These are phyloP conservation scores for Alsophila aescularia DNA, from an alignment of 2,888 invertebrate species.

Conservation along the genomic window DNA sequence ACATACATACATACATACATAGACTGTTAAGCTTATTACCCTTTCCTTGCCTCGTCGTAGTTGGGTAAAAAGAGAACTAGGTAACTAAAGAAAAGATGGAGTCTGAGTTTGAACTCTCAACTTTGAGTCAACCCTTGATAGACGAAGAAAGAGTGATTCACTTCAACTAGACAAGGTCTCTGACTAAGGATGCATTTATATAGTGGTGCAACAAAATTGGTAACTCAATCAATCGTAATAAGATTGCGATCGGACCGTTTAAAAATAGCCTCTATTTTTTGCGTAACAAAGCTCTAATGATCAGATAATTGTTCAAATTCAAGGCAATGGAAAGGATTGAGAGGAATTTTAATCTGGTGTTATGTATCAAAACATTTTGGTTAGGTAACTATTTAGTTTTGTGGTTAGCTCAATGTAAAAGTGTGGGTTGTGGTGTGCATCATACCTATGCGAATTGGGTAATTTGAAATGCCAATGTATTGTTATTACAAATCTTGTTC, in stretches of 20 bases:
- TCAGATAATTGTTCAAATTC: conserved; percentile 22
- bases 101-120: too few species aligned
- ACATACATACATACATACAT: too few species aligned
- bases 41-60: too few species aligned
- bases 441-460: neutral
- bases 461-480: conserved; percentile 3
- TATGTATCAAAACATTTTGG: conserved; percentile 1
- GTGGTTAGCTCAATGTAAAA: conserved; percentile 3
- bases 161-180: neutral
- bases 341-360: conserved; percentile 14
- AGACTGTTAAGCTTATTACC: too few species aligned
- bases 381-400: conserved; percentile 12
- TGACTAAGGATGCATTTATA: conserved; percentile 8
- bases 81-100: too few species aligned
- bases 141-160: neutral
- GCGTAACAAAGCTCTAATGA: conserved; percentile 19
- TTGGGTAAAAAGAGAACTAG: too few species aligned
- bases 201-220: conserved; percentile 11
- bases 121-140: too few species aligned
- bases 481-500: neutral
- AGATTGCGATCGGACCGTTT: conserved; percentile 13
- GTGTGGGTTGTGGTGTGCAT: neutral
- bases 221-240: conserved; percentile 8
- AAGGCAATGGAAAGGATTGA: conserved; percentile 18
- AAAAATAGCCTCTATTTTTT: conserved; percentile 20